Evolutionary conservation across 2,113 vertebrate species (phyloP).

Genomic region (Hemibagrus wyckioides): DNA sequence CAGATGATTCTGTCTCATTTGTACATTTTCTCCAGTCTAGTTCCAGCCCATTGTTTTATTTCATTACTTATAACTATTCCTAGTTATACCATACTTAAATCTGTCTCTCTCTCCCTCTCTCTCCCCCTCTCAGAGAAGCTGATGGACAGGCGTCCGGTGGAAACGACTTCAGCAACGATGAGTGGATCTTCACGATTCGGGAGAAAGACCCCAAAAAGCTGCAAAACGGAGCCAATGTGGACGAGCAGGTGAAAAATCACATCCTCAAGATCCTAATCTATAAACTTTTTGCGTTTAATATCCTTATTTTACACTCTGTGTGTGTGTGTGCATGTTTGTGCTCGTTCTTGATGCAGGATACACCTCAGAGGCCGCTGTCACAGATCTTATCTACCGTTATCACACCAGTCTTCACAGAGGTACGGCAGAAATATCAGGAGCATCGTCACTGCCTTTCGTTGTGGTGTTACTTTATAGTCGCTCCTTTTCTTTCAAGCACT

Average conservation of each 20-base stretch:
- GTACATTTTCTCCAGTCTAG: neutral
- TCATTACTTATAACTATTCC: neutral
- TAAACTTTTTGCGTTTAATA: neutral
- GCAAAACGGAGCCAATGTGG: slow-evolving; percentile 86
- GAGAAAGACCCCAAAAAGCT: slow-evolving; percentile 92
- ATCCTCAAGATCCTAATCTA: neutral
- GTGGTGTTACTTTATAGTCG: neutral
- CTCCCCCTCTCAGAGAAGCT: slow-evolving; percentile 80
- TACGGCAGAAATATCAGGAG: slow-evolving; percentile 61
- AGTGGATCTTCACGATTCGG: slow-evolving; percentile 96
- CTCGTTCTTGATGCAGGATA: slow-evolving; percentile 78
- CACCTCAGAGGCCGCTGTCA: slow-evolving; percentile 90
- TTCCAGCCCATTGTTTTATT: too few relatives aligned
- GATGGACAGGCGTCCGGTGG: slow-evolving; percentile 91
- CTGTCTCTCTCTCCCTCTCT: neutral
- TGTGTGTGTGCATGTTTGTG: neutral
- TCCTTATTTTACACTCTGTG: neutral
- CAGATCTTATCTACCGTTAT: slow-evolving; percentile 92
- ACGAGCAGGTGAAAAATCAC: slow-evolving; percentile 71
- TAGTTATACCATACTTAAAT: neutral
- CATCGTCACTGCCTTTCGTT: neutral
- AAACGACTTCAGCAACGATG: slow-evolving; percentile 82
- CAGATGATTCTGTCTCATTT: neutral
- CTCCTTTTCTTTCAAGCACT: neutral
- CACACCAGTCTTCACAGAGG: slow-evolving; percentile 91